Conservation (phyloP, 2,888 invertebrate species). For the Darwinula stevensoni region DNA sequence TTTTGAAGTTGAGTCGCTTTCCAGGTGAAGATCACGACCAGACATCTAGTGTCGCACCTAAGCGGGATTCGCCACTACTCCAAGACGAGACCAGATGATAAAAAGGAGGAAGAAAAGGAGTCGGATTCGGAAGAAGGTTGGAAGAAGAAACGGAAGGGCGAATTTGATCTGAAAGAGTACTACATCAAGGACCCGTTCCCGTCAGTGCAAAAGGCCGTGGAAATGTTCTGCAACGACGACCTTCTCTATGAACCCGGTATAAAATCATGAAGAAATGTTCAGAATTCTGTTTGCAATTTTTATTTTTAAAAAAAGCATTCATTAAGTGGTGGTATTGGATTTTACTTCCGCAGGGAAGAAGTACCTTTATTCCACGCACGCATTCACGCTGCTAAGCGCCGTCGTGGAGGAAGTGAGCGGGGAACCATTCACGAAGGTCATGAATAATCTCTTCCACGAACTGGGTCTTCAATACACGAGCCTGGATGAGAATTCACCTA, state of each 20-base stretch:
- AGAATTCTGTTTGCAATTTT: neutral
- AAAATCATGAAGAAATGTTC: neutral
- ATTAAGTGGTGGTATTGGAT: too few relatives aligned
- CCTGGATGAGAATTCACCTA: conserved; percentile 20
- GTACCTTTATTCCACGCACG: conserved; percentile 24
- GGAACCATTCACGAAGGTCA: conserved; percentile 13
- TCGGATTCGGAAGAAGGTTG: conserved; percentile 3
- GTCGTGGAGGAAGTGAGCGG: conserved; percentile 20
- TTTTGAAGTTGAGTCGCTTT: conserved; percentile 1
- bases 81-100: conserved; percentile 11
- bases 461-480: conserved; percentile 22
- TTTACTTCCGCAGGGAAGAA: conserved; percentile 15
- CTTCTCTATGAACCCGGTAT: conserved; percentile 21
- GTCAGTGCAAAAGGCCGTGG: conserved; percentile 17
- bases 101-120: conserved; percentile 6
- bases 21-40: conserved; percentile 20
- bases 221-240: conserved; percentile 24
- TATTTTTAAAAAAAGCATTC: too few relatives aligned
- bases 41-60: conserved; percentile 22
- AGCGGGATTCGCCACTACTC: conserved; percentile 25
- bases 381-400: conserved; percentile 24
- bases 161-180: conserved; percentile 16
- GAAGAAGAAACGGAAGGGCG: conserved; percentile 9
- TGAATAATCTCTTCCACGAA: conserved; percentile 16
- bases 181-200: conserved; percentile 17